Evolutionary conservation across 2,113 vertebrate genomes (phyloP).

Genomic region (Poeciliopsis retropinna): DNA sequence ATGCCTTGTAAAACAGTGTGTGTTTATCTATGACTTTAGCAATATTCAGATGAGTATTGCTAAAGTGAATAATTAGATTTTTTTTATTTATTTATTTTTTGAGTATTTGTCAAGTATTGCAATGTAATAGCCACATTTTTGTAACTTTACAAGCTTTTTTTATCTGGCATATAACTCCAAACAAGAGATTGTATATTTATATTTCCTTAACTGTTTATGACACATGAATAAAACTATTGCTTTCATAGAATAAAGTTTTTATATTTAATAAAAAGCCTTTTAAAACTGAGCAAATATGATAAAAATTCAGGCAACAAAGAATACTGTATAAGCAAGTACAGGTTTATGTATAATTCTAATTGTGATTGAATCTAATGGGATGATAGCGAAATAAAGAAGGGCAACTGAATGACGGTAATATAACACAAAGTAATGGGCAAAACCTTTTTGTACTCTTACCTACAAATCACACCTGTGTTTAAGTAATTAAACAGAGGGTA

Average conservation of each 20-base stretch:
- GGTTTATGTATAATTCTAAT: too few species aligned
- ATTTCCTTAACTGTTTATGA: neutral
- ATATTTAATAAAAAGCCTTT: too few species aligned
- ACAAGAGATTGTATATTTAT: neutral
- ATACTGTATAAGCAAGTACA: too few species aligned
- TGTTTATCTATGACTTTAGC: conserved; percentile 20
- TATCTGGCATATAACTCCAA: neutral
- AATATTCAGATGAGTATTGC: neutral
- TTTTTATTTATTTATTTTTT: too few species aligned
- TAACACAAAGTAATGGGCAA: neutral
- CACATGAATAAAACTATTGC: too few species aligned
- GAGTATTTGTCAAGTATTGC: conserved; percentile 16
- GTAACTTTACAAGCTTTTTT: neutral
- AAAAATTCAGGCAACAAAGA: too few species aligned
- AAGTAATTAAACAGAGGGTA: conserved; percentile 6
- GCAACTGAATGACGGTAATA: neutral
- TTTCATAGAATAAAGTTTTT: too few species aligned
- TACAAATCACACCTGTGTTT: conserved; percentile 20
- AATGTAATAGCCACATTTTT: neutral
- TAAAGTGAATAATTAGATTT: too few species aligned
- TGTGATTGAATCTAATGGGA: too few species aligned
- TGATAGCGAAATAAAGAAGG: neutral
- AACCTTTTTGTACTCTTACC: conserved; percentile 17
- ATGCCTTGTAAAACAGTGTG: conserved; percentile 28
- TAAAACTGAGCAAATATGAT: too few species aligned